Evolutionary conservation across 1,140 invertebrate genomes (phyloP).

Genomic region (Octopus sinensis): DNA sequence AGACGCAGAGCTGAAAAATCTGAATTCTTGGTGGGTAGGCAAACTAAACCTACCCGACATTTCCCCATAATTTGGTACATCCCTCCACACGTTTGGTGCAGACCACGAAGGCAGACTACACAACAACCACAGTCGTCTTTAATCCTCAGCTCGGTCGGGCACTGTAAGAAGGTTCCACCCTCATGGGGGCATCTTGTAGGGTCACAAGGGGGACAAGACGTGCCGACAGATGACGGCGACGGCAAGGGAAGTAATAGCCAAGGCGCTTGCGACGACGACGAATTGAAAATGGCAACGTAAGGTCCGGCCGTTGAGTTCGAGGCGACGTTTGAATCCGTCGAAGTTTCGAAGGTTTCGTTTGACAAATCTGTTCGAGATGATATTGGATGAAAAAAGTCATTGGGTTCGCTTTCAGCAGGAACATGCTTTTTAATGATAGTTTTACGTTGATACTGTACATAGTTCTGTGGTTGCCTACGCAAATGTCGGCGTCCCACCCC

Average conservation of each 20-base stretch:
- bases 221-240: background rate
- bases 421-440: no score
- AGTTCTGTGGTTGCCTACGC: no score
- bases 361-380: no score
- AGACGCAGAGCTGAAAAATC: no score
- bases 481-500: no score
- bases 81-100: slow-evolving; percentile 22
- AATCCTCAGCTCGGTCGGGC: background rate
- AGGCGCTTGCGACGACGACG: background rate
- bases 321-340: no score
- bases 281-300: background rate
- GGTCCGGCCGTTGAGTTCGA: background rate
- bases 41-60: background rate
- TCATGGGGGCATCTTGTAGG: background rate
- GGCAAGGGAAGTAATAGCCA: background rate
- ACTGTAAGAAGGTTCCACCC: background rate
- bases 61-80: background rate
- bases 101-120: slow-evolving; percentile 20
- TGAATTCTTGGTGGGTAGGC: background rate
- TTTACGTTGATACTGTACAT: no score
- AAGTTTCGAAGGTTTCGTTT: no score
- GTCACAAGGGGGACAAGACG: background rate
- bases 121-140: slow-evolving; percentile 26
- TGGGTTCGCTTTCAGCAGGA: no score
- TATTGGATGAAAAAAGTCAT: no score